These are phyloP conservation scores for Aethes cnicana DNA, from an alignment of 2,888 invertebrate species.

Conservation along the genomic window DNA sequence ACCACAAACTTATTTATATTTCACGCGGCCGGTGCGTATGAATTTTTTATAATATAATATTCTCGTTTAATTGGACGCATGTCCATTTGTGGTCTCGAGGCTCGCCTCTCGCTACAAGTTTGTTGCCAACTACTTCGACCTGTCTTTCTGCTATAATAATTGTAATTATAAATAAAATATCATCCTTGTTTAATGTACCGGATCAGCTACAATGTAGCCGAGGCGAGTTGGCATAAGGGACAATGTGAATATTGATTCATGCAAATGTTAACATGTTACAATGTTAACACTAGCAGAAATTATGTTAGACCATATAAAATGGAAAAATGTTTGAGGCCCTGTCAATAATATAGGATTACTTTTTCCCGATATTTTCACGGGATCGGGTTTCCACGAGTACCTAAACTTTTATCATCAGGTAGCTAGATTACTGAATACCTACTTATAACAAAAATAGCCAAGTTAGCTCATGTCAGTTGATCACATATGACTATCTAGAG, in stretches of 20 bases:
- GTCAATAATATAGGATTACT: no score
- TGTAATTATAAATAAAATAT: constrained; percentile 35
- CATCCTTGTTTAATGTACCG: constrained; percentile 30
- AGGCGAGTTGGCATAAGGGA: neutral
- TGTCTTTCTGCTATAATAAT: constrained; percentile 32
- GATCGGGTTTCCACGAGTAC: no score
- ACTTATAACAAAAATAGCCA: no score
- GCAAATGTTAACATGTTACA: constrained; percentile 14
- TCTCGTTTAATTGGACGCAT: constrained; percentile 45
- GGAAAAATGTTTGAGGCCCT: no score
- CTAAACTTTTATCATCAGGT: no score
- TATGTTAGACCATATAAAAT: no score
- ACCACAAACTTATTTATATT: constrained; percentile 29
- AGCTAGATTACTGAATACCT: no score
- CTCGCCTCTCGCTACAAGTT: constrained; percentile 37
- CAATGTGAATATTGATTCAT: constrained; percentile 9
- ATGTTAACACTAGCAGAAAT: neutral
- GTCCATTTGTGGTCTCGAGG: constrained; percentile 42
- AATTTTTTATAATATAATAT: constrained; percentile 33
- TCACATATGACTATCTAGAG: no score
- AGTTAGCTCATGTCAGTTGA: no score
- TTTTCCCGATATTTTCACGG: no score
- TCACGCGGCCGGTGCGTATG: constrained; percentile 29
- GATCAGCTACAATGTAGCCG: constrained; percentile 8
- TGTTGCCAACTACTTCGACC: constrained; percentile 40